Base-by-base conservation (phyloP, 92 coral and sea anemone species). In the Anthopleura xanthogrammica region DNA sequence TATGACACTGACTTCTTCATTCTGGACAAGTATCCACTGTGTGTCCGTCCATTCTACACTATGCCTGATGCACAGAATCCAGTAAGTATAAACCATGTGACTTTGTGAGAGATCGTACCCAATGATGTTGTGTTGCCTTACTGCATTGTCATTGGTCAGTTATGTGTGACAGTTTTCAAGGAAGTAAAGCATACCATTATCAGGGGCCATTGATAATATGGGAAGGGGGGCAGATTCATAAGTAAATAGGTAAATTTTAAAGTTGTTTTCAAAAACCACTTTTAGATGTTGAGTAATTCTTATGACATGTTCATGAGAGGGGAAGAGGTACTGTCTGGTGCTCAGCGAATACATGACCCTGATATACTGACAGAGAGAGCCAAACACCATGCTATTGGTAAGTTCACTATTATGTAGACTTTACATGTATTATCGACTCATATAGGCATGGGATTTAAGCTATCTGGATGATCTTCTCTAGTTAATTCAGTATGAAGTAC, bases 271-370 rank as follows among this genome's bases (percentile, higher is more conserved):
- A 46, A 46, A 46, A 46, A 46, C 5, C 50, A 46, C 42, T 9
- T 60, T 20, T 22, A 95, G 98, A 89, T 88, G 58, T 87, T 88
- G 79, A 95, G 98, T 83, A 95, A 95, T 83, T 95, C 98, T 42
- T 95, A 95, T 78, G 98, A 95, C 86, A 95, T 95, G 98, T 95
- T 95, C 86, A 95, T 95, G 94, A 86, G 98, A 39, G 98, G 98
- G 60, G 98, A 95, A 77, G 98, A 95, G 80, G 98, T 95, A 7
- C 76, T 95, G 77, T 94, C 98, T 19, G 98, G 98, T 36, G 98
- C 98, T 14, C 98, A 95, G 93, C 98, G 98, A 75, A 82, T 95
- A 43, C 98, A 95, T 62, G 98, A 95, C 66, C 93, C 98, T 16
- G 97, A 86, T 41, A 86, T 94, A 60, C 79, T 95, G 29, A 94